Evolutionary conservation across 1,140 invertebrate species (phyloP), one percentile per base, ranked within the genome.

Genomic region (Macrocentrus cingulum): DNA sequence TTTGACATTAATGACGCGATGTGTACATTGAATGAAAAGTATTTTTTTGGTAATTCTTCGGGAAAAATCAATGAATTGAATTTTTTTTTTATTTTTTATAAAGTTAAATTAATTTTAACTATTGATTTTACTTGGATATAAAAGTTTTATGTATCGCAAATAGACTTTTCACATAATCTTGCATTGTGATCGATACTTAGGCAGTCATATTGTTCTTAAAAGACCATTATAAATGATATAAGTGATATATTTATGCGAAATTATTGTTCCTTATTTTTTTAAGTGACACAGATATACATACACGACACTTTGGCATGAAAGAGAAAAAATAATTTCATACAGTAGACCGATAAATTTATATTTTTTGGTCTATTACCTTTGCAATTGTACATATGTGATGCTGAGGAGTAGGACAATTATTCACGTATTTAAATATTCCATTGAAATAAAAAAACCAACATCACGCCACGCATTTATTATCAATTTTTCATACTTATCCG

Each of bases 351-450:
- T 37, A 49, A n/a, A 58, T 29, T 34, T 42, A 53, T 49, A 46
- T 22, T 36, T 32, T 49, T 45, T 50, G 50, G 60, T 59, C 52
- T 62, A 59, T 32, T 29, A 29, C 25, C 25, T 39, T 49, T 51
- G 41, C 36, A 52, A 67, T 64, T 74, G 71, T 74, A 74, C 59
- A 74, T 74, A 74, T 72, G 67, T 74, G 67, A 71, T 60, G 59
- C 15, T 56, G 39, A 52, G 11, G 25, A 46, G 16, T 66, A 60
- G 54, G 46, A 55, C 50, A 51, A 32, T 29, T 49, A 15, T 29
- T 18, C 2, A 34, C 13, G 36, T 15, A 32, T 49, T 49, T 6
- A 13, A 15, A 16, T 34, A 34, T 34, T 7, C 32, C 15, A 3
- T 49, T 49, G 25, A 34, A 18, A 22, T 46, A 46, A 13, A 25